Conservation (phyloP, 2,888 invertebrate genomes). For the Parapristionchus giblindavisi region DNA sequence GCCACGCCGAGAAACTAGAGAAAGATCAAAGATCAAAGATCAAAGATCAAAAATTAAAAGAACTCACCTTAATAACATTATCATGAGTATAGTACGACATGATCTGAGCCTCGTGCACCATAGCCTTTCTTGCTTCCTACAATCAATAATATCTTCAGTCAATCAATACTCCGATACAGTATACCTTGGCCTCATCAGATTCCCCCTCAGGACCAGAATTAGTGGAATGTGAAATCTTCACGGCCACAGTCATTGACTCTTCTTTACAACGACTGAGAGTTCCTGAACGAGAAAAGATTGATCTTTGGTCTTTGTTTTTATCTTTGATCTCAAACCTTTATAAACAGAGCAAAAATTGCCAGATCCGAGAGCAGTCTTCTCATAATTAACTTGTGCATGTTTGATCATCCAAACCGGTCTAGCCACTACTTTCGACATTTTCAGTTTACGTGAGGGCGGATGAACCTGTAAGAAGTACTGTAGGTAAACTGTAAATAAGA, state of each 20-base stretch:
- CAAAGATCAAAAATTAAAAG: neutral
- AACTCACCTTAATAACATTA: conserved; percentile 53
- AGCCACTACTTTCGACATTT: too few relatives aligned
- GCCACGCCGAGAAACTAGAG: conserved; percentile 20
- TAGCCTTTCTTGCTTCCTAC: conserved; percentile 41
- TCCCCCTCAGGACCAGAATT: neutral
- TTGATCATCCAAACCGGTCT: too few relatives aligned
- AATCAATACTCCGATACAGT: neutral
- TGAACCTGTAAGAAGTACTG: too few relatives aligned
- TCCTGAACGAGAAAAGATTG: too few relatives aligned
- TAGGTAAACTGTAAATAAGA: too few relatives aligned
- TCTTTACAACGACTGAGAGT: neutral
- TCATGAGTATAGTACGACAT: conserved; percentile 52
- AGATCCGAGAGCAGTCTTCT: too few relatives aligned
- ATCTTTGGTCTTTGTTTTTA: too few relatives aligned
- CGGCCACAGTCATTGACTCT: neutral
- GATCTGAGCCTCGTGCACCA: conserved; percentile 56
- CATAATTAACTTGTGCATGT: too few relatives aligned
- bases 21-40: neutral
- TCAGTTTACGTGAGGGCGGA: too few relatives aligned
- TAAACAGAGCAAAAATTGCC: too few relatives aligned
- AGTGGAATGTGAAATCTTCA: neutral
- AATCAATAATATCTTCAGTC: too few relatives aligned
- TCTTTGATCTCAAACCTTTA: too few relatives aligned
- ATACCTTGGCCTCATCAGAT: neutral